Conservation (phyloP, 2,797 vertebrate genomes). For the Periparus ater region DNA sequence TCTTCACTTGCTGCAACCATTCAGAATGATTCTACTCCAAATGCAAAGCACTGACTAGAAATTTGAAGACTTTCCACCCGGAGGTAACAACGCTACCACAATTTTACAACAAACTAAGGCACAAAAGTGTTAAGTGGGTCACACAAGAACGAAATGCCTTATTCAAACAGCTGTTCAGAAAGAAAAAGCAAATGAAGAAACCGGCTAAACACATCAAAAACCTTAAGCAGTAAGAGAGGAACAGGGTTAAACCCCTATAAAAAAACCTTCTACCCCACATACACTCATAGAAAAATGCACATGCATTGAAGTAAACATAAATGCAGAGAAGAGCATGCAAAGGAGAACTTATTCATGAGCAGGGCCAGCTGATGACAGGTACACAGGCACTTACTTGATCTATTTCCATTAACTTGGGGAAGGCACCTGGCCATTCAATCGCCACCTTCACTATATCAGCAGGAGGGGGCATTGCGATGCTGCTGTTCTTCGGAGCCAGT, state of each 20-base stretch:
- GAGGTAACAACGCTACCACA: neutral
- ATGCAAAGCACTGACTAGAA: neutral
- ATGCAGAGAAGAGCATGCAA: neutral
- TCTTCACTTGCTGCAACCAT: constrained; percentile 2
- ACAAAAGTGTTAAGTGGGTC: constrained; percentile 3
- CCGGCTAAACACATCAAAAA: neutral
- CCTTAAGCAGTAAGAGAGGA: neutral
- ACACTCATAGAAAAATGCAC: neutral
- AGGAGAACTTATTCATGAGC: neutral
- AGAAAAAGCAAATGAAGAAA: neutral
- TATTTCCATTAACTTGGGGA: constrained; percentile 97
- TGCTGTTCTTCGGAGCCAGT: constrained; percentile 15
- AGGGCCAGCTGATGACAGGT: neutral
- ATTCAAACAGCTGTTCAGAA: neutral
- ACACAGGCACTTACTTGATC: constrained; percentile 87
- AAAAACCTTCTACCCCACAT: neutral
- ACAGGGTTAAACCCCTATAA: neutral
- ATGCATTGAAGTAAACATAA: neutral
- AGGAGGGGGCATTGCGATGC: constrained; percentile 89
- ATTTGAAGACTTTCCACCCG: neutral
- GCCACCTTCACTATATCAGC: constrained; percentile 98
- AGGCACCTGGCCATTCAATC: constrained; percentile 96
- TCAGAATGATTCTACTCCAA: neutral
- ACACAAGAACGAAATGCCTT: neutral
- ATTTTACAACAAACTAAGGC: constrained; percentile 19